Evolutionary conservation across 1,140 invertebrate species (phyloP).

Genomic region (Goniozus legneri): DNA sequence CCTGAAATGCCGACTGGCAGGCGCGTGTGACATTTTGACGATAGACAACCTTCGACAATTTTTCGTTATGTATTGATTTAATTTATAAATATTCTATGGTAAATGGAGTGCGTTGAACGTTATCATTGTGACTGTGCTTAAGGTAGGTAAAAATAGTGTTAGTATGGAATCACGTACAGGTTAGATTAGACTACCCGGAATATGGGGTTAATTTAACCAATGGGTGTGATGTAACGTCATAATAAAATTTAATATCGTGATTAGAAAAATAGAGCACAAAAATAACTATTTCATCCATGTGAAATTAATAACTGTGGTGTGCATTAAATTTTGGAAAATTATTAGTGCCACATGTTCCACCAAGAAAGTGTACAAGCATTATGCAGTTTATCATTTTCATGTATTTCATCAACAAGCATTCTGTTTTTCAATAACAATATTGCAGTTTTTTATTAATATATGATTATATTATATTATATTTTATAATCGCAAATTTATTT

Average conservation of each 20-base stretch:
- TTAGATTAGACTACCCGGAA: slow-evolving; percentile 12
- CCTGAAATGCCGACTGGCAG: slow-evolving; percentile 29
- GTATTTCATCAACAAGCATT: no score
- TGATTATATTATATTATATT: neutral
- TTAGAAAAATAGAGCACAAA: neutral
- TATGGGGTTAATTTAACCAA: slow-evolving; percentile 5
- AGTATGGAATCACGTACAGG: slow-evolving; percentile 14
- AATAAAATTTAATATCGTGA: neutral
- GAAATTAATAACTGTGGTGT: neutral
- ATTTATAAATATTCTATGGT: slow-evolving; percentile 27
- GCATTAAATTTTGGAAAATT: neutral
- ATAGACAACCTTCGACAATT: slow-evolving; percentile 13
- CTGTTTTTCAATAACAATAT: neutral
- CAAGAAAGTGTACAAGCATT: neutral
- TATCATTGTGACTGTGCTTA: slow-evolving; percentile 9
- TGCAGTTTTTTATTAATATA: neutral
- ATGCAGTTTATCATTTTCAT: neutral
- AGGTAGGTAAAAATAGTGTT: slow-evolving; percentile 3
- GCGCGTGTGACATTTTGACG: slow-evolving; percentile 27
- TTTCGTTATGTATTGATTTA: slow-evolving; percentile 32
- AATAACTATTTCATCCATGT: neutral
- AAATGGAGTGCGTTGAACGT: slow-evolving; percentile 26
- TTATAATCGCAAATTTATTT: slow-evolving; percentile 4
- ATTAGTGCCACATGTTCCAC: slow-evolving; percentile 12
- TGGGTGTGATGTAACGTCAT: slow-evolving; percentile 7